A percentile compares a stretch with the other conserved stretches of the same genome.
Conservation (phyloP, 2,888 invertebrate genomes). For the Belgica antarctica region DNA sequence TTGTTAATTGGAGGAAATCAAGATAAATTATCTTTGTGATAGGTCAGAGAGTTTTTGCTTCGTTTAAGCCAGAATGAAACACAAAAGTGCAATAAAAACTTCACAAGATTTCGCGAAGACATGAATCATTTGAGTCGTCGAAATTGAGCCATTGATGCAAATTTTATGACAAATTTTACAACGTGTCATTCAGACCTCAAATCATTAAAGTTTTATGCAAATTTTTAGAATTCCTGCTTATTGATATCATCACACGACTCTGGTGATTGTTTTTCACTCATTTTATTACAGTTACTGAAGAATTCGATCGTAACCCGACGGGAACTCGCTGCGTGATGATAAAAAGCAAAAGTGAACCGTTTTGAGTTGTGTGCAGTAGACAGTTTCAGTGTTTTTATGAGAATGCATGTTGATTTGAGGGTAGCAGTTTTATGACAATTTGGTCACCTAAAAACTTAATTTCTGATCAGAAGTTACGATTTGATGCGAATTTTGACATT, state of each 20-base stretch:
- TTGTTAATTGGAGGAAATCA: conserved; percentile 33
- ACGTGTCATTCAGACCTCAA: background rate
- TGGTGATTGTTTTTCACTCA: background rate
- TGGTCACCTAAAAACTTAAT: too few species aligned
- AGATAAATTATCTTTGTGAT: conserved; percentile 26
- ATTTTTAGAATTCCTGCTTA: background rate
- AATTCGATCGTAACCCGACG: background rate
- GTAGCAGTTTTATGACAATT: too few species aligned
- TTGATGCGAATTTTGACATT: too few species aligned
- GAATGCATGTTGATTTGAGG: too few species aligned
- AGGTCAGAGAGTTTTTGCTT: conserved; percentile 17
- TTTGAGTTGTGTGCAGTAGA: background rate
- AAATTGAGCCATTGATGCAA: background rate
- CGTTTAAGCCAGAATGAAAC: background rate
- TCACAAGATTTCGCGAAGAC: too few species aligned
- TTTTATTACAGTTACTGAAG: too few species aligned
- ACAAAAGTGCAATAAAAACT: background rate
- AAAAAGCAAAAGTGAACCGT: background rate
- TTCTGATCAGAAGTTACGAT: too few species aligned
- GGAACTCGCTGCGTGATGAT: background rate
- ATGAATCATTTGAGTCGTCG: background rate
- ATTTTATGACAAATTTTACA: background rate
- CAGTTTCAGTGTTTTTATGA: too few species aligned
- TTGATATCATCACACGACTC: background rate
- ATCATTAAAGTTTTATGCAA: background rate